These are phyloP conservation scores for Procambarus virginalis DNA, from an alignment of 1,140 invertebrate species.

Conservation along the genomic window DNA sequence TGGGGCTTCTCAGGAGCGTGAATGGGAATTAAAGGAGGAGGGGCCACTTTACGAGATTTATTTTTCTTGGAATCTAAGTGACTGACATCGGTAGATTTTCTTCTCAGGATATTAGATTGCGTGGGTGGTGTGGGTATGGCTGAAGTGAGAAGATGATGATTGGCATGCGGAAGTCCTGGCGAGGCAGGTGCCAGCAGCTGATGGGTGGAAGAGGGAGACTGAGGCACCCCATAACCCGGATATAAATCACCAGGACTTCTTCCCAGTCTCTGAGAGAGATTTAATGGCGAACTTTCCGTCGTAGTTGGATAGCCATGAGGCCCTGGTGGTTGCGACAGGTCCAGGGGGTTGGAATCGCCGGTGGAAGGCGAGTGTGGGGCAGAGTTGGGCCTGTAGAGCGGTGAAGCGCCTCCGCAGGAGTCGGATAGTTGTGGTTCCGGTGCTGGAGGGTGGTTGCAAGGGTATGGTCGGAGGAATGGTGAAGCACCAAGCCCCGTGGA, in stretches of 20 bases:
- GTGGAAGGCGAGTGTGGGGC: neutral
- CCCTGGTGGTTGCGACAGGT: conserved; percentile 36
- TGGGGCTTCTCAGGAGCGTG: conserved; percentile 23
- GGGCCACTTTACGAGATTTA: conserved; percentile 58
- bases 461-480: conserved; percentile 18
- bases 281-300: conserved; percentile 20
- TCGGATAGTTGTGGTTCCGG: neutral
- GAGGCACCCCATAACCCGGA: neutral
- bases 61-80: conserved; percentile 46
- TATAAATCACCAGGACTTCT: conserved; percentile 24
- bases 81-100: conserved; percentile 43
- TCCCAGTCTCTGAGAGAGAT: conserved; percentile 41
- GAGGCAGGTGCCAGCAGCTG: conserved; percentile 28
- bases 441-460: neutral
- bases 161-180: neutral
- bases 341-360: conserved; percentile 40
- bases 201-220: neutral
- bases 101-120: conserved; percentile 37
- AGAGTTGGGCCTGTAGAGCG: neutral
- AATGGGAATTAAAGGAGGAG: conserved; percentile 52
- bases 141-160: conserved; percentile 5
- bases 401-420: neutral
- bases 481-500: conserved; percentile 9
- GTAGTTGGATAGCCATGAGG: neutral
- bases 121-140: neutral